These are phyloP conservation scores for Trichonephila inaurata DNA, from an alignment of 1,140 invertebrate genomes.

Conservation along the genomic window DNA sequence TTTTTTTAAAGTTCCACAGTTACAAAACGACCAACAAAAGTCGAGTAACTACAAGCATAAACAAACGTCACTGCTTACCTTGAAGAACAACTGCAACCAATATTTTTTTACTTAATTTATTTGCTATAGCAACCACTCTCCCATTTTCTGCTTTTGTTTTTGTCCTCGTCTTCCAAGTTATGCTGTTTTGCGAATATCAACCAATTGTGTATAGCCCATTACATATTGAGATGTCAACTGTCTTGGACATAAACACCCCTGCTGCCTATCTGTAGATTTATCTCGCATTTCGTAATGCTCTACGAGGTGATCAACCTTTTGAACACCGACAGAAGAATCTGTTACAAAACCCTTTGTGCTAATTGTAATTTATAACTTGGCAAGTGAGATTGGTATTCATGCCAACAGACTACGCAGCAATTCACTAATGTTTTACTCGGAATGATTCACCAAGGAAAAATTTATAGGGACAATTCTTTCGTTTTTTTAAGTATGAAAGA, in stretches of 20 bases:
- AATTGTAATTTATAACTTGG: slow-evolving; percentile 30
- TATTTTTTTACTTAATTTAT: no score
- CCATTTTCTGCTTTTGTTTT: no score
- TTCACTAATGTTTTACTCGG: neutral
- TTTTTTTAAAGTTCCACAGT: no score
- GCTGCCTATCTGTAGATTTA: neutral
- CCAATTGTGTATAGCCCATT: neutral
- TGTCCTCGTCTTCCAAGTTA: no score
- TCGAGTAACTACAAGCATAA: no score
- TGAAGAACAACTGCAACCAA: no score
- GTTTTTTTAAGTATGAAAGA: neutral
- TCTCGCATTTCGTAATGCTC: neutral
- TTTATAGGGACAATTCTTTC: neutral
- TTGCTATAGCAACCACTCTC: no score
- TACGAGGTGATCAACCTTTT: neutral
- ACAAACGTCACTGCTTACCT: no score
- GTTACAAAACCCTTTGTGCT: slow-evolving; percentile 22
- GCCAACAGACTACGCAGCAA: slow-evolving; percentile 14
- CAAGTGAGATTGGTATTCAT: neutral
- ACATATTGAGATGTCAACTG: neutral
- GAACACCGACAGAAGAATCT: neutral
- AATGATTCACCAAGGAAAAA: neutral
- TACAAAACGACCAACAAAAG: no score
- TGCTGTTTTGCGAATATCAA: neutral
- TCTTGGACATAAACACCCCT: neutral